Conservation (phyloP, 2,888 invertebrate genomes). For the Tipula vernalis region DNA sequence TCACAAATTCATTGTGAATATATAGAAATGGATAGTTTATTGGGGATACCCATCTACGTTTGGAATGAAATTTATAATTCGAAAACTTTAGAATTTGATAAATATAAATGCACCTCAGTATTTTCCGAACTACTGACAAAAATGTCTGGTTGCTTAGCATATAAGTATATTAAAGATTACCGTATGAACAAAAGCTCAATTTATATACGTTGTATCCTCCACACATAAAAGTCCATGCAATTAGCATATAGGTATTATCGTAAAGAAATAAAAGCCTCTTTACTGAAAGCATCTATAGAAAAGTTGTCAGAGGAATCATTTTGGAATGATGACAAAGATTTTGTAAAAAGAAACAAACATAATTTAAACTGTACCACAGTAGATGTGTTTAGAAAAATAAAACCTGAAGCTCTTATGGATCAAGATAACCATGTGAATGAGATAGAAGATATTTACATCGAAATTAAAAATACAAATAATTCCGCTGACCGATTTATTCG, state of each 20-base stretch:
- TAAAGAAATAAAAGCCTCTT: not conserved
- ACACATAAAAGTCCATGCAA: too few species aligned
- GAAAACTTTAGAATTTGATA: not conserved
- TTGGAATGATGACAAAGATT: not conserved
- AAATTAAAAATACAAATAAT: too few species aligned
- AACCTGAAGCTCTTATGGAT: not conserved
- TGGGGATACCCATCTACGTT: not conserved
- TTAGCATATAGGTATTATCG: too few species aligned
- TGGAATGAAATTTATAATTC: not conserved
- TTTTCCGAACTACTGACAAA: not conserved
- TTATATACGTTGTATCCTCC: not conserved
- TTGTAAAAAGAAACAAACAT: too few species aligned
- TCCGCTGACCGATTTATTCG: too few species aligned
- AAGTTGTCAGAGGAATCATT: not conserved
- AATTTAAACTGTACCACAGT: not conserved
- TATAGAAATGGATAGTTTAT: not conserved
- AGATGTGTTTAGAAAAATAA: not conserved
- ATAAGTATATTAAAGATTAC: not conserved
- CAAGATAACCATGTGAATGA: not conserved
- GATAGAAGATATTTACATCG: too few species aligned
- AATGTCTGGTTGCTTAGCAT: not conserved
- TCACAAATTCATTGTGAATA: too few species aligned
- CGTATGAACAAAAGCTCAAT: not conserved
- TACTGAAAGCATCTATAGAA: not conserved
- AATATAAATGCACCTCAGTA: not conserved